Evolutionary conservation across 2,888 invertebrate genomes (phyloP).

Genomic region (Chromoteleia sp.): DNA sequence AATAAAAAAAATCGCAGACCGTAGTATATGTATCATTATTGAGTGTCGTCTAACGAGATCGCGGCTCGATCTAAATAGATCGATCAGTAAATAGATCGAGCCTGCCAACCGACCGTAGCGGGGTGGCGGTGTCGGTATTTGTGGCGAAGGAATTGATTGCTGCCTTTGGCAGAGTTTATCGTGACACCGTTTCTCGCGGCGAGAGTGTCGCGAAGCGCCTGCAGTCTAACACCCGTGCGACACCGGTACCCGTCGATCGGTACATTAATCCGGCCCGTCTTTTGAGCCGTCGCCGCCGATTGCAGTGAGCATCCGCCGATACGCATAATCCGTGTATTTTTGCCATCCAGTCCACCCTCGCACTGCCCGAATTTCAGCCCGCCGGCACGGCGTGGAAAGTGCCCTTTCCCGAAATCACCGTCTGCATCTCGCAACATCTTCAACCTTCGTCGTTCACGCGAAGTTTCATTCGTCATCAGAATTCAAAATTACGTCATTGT

Average conservation of each 20-base stretch:
- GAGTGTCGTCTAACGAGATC: slow-evolving; percentile 77
- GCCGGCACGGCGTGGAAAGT: background rate
- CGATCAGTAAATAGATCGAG: slow-evolving; percentile 84
- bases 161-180: slow-evolving; percentile 82
- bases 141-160: slow-evolving; percentile 75
- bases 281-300: slow-evolving; percentile 69
- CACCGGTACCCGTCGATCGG: slow-evolving; percentile 70
- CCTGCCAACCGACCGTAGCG: slow-evolving; percentile 73
- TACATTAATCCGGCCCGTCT: slow-evolving; percentile 72
- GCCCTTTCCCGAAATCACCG: slow-evolving; percentile 8
- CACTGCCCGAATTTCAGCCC: slow-evolving; percentile 40
- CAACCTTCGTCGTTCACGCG: slow-evolving; percentile 4
- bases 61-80: slow-evolving; percentile 84
- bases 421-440: slow-evolving; percentile 39
- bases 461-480: slow-evolving; percentile 1
- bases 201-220: slow-evolving; percentile 68
- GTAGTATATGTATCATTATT: slow-evolving; percentile 45
- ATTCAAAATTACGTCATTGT: slow-evolving; percentile 6
- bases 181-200: slow-evolving; percentile 82
- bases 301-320: slow-evolving; percentile 71
- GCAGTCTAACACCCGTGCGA: slow-evolving; percentile 68
- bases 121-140: slow-evolving; percentile 76
- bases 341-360: slow-evolving; percentile 57
- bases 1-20: background rate
- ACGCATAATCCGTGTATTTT: slow-evolving; percentile 61